Evolutionary conservation across 2,797 vertebrate genomes (phyloP).

Genomic region (Sparidentex hasta): DNA sequence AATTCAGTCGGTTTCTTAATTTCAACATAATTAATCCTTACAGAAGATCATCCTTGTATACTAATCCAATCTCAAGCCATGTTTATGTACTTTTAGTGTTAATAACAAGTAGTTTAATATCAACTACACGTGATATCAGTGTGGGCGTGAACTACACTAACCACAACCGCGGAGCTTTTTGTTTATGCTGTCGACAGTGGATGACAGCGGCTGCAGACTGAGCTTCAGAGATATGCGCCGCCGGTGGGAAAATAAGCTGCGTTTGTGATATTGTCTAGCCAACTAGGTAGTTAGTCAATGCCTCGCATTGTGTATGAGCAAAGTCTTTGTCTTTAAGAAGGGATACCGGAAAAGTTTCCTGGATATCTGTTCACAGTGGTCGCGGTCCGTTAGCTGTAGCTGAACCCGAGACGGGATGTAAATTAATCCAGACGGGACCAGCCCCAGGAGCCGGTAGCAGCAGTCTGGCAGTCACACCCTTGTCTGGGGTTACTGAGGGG

Average conservation of each 20-base stretch:
- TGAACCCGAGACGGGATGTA: constrained; percentile 54
- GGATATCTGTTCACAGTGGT: background rate
- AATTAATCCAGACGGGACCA: constrained; percentile 69
- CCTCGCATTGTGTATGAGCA: background rate
- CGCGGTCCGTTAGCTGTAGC: constrained; percentile 49
- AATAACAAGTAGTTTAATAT: background rate
- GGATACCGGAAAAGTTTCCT: background rate
- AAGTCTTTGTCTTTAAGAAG: background rate
- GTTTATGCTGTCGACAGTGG: constrained; percentile 53
- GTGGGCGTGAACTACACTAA: constrained; percentile 73
- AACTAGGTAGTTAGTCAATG: background rate
- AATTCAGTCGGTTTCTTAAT: background rate
- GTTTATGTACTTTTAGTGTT: fast-evolving
- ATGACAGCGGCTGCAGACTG: constrained; percentile 64
- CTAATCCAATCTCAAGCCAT: fast-evolving
- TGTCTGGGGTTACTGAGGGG: constrained; percentile 48
- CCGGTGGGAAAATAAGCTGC: constrained; percentile 3
- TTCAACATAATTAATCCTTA: fast-evolving
- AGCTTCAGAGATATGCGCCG: constrained; percentile 44
- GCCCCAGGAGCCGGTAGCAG: constrained; percentile 56
- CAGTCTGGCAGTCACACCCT: constrained; percentile 78
- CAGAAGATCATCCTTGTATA: fast-evolving
- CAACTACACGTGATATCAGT: fast-evolving
- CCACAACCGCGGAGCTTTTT: constrained; percentile 64
- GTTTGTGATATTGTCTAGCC: constrained; percentile 7